Conservation (phyloP, 2,797 vertebrate species). For the Chromis chromis region DNA sequence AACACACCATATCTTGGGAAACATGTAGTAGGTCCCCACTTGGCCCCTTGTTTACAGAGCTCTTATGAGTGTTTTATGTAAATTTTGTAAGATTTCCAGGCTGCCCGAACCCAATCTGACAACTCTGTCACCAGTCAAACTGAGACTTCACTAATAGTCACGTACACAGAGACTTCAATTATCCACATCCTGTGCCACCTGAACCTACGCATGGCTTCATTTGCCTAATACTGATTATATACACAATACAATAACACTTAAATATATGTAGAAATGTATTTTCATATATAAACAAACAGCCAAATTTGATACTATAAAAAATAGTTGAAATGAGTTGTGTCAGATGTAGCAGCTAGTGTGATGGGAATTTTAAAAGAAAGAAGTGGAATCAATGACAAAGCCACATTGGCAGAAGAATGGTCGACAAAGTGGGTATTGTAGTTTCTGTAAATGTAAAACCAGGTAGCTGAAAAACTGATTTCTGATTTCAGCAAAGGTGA, state of each 20-base stretch:
- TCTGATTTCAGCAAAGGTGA: conserved; percentile 52
- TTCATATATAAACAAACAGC: conserved; percentile 79
- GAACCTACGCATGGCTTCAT: conserved; percentile 69
- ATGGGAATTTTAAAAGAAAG: conserved; percentile 21
- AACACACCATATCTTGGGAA: conserved; percentile 1
- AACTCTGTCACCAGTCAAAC: conserved; percentile 42
- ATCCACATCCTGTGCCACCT: conserved; percentile 54
- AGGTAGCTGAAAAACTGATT: conserved; percentile 14
- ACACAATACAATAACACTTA: conserved; percentile 88
- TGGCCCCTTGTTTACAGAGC: conserved; percentile 29
- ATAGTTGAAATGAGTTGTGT: conserved; percentile 73
- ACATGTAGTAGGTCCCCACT: conserved; percentile 21
- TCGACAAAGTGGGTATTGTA: neutral
- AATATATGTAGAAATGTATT: conserved; percentile 82
- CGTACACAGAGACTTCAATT: conserved; percentile 56
- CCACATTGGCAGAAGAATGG: conserved; percentile 1
- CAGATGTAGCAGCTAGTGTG: conserved; percentile 64
- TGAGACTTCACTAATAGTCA: conserved; percentile 48
- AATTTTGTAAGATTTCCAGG: conserved; percentile 28
- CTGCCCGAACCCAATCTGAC: conserved; percentile 33
- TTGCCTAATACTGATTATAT: conserved; percentile 89
- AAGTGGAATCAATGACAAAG: conserved; percentile 16
- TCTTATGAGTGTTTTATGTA: conserved; percentile 14
- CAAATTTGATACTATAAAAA: conserved; percentile 70
- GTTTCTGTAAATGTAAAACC: conserved; percentile 32